These are phyloP conservation scores for Phorcus lineatus DNA, from an alignment of 2,888 invertebrate species.

Conservation along the genomic window DNA sequence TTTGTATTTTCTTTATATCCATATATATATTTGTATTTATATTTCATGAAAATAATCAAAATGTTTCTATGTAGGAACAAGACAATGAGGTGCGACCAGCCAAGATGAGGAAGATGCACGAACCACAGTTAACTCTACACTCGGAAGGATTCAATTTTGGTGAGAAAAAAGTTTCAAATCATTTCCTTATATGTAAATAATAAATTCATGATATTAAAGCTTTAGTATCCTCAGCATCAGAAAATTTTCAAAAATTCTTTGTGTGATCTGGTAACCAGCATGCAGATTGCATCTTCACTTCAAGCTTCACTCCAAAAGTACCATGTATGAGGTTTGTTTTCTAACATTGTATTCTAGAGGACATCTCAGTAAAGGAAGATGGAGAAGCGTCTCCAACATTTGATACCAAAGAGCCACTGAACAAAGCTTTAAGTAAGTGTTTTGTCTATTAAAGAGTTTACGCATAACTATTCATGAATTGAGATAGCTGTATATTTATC, in stretches of 20 bases:
- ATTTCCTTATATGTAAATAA: no score
- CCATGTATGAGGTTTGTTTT: no score
- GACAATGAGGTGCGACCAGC: constrained; percentile 64
- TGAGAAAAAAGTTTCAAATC: constrained; percentile 28
- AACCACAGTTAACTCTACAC: constrained; percentile 67
- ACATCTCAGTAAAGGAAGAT: constrained; percentile 66
- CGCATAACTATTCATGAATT: background rate
- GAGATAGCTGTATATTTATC: no score
- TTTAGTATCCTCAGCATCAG: no score
- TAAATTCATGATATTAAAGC: no score
- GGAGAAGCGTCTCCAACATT: constrained; percentile 63
- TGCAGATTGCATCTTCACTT: no score
- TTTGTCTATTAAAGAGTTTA: background rate
- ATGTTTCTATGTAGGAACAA: constrained; percentile 48
- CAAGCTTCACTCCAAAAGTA: no score
- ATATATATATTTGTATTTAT: no score
- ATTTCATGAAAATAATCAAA: background rate
- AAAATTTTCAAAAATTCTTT: no score
- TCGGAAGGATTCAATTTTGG: constrained; percentile 71
- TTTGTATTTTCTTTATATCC: no score
- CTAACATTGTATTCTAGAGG: constrained; percentile 56
- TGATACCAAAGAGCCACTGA: constrained; percentile 73
- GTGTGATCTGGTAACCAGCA: no score
- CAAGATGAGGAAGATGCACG: constrained; percentile 66
- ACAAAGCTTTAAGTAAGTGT: constrained; percentile 72